phyloP scores from a whole-genome alignment of 2,113 vertebrate species.

The Plestiodon gilberti region DNA sequence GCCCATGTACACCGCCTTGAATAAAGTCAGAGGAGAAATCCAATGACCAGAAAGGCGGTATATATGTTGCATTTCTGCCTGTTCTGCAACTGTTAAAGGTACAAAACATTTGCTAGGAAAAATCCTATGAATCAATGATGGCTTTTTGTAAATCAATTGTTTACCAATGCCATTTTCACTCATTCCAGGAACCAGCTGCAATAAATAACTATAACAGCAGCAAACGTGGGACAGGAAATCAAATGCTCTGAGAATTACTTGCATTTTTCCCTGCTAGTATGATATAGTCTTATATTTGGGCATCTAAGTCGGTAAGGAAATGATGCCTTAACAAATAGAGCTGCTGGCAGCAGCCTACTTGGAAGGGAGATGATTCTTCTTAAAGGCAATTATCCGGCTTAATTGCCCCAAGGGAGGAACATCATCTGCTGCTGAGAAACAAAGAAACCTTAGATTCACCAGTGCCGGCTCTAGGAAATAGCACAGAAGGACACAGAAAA shows the following conservation, averaged over 20 bases:
- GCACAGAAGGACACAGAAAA: not conserved
- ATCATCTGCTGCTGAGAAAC: slow-evolving; percentile 63
- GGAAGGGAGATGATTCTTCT: slow-evolving; percentile 58
- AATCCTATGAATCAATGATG: slow-evolving; percentile 7
- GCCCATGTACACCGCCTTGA: too few species aligned
- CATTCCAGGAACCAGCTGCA: slow-evolving; percentile 1
- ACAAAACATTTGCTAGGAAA: not conserved
- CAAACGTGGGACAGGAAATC: not conserved
- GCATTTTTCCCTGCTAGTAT: not conserved
- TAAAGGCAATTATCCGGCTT: slow-evolving; percentile 57
- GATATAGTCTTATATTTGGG: not conserved
- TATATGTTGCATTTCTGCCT: not conserved
- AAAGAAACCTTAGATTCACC: slow-evolving; percentile 56
- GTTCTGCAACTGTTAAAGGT: not conserved
- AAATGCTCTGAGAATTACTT: not conserved
- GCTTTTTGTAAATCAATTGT: not conserved
- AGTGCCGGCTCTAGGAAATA: slow-evolving; percentile 48
- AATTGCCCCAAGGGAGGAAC: slow-evolving; percentile 61
- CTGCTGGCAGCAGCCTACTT: slow-evolving; percentile 27
- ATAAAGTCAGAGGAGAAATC: too few species aligned
- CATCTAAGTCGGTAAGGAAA: slow-evolving; percentile 30
- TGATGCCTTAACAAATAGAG: not conserved
- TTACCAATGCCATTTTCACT: not conserved
- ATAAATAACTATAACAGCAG: not conserved
- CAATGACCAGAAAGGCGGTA: too few species aligned